phyloP scores from a whole-genome alignment of 2,797 vertebrate genomes.

The Propithecus perrieri region DNA sequence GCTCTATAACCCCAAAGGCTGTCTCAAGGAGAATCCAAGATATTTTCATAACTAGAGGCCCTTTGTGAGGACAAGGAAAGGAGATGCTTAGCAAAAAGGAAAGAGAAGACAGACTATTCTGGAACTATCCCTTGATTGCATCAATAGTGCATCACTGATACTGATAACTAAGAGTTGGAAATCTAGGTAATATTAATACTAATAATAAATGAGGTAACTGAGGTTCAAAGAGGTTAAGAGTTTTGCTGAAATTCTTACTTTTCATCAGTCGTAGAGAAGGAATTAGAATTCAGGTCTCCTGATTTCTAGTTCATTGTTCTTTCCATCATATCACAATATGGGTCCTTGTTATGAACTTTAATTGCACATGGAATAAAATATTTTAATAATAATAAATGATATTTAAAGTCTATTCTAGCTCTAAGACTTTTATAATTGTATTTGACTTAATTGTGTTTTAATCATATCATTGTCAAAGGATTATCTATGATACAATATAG shows the following conservation, averaged over 20 bases:
- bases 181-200: background rate
- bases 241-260: background rate
- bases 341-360: background rate
- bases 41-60: background rate
- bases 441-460: background rate
- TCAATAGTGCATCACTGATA: accelerated
- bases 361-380: background rate
- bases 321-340: background rate
- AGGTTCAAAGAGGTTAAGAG: background rate
- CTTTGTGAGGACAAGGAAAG: background rate
- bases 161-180: background rate
- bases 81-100: background rate
- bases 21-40: background rate
- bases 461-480: background rate
- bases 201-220: background rate
- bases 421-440: background rate
- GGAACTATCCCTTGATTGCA: no score
- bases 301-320: background rate
- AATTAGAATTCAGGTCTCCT: background rate
- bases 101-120: background rate
- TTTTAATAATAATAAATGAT: background rate
- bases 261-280: background rate
- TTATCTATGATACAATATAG: background rate
- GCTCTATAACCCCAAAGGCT: background rate
- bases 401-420: background rate